phyloP scores from a whole-genome alignment of 2,113 vertebrate genomes.

The Megaceryle maxima region DNA sequence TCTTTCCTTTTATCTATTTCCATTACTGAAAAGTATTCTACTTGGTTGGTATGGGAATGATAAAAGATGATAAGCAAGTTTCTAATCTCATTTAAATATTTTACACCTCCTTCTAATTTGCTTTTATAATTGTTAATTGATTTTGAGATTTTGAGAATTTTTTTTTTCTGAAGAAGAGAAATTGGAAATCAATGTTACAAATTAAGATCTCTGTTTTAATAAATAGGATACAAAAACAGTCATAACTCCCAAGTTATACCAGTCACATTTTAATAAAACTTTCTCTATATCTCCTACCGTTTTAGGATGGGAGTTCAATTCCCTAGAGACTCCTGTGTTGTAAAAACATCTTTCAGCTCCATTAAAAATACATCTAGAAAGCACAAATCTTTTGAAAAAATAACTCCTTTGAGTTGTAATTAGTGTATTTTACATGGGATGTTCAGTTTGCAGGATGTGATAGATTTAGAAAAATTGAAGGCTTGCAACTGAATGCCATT shows the following conservation, averaged over 20 bases:
- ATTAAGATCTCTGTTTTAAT: neutral
- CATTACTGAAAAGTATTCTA: neutral
- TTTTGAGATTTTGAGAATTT: neutral
- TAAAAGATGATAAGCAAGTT: neutral
- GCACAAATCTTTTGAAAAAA: neutral
- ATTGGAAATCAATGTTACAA: neutral
- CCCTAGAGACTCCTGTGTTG: rapidly evolving
- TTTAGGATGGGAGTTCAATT: neutral
- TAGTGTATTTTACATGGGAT: neutral
- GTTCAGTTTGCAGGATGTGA: neutral
- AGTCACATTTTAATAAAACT: neutral
- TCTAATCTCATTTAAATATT: neutral
- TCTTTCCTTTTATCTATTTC: neutral
- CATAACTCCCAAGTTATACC: neutral
- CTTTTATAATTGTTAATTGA: neutral
- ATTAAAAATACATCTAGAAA: neutral
- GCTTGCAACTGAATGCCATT: neutral
- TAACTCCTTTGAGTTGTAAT: neutral
- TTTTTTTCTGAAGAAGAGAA: neutral
- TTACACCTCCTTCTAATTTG: neutral
- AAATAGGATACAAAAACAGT: neutral
- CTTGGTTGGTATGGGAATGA: neutral
- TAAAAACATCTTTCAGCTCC: neutral
- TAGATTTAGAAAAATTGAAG: neutral
- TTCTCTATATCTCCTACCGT: neutral